Base-by-base conservation (phyloP, 2,888 invertebrate species). In the Eupithecia inturbata region DNA sequence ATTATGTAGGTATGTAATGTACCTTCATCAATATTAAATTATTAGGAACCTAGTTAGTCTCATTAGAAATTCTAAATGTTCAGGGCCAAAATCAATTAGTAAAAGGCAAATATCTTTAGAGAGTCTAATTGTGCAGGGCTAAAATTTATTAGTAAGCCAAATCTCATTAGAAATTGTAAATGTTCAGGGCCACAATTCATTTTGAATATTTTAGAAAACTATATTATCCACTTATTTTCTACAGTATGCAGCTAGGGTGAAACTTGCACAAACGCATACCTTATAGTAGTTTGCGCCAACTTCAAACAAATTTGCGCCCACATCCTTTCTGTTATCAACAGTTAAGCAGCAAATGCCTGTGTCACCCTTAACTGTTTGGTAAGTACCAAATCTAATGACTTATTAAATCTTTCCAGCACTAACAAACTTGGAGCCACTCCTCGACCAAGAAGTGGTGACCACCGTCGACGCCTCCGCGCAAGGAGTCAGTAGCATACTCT, bases 401-500 rank as follows among this genome's bases (percentile, higher is more conserved):
- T 4, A 57, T 26, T 14, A 14, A 57, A 57, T 39, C 12, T 75
- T 90, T 91, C 41, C 91, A 94, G 94, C 83, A 67, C 81, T 94
- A 74, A 82, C 87, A 75, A 84, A 84, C 72, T 93, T 88, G 82
- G 87, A 91, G 75, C 85, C 93, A 2, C 81, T 94, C 9, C 83
- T 94, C 45, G 87, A 85, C 81, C 89, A 91, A 78, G 89, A 89
- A 39, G 80, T 88, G 1, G 82, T 85, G 31, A 94, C 93, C 3
- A 88, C 89, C 16, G 83, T 93, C 9, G 94, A 94, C 79, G 78
- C 84, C 0, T 87, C 79, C 69, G 78, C 85, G 22, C 77, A 82
- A 3, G 93, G 94, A 3, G 87, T 86, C 75, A 90, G 89, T 81
- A 79, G 83, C 63, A 90, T 94, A 19, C 77, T 94, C 1, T 88